Evolutionary conservation across 2,797 vertebrate genomes (phyloP).

Genomic region (Stomatorhinus walkeri): DNA sequence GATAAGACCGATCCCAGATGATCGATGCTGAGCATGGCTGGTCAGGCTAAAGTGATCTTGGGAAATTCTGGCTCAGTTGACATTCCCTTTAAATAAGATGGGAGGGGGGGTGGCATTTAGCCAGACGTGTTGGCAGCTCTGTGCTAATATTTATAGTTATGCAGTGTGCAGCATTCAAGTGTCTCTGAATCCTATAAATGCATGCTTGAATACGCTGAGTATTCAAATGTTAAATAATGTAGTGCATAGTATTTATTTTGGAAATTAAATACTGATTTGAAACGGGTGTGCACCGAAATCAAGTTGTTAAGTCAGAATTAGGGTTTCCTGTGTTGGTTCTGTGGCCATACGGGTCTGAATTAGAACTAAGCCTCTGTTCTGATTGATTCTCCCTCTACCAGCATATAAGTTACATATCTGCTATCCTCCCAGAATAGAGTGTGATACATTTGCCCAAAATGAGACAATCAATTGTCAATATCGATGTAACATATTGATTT

Average conservation of each 20-base stretch:
- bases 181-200: background rate
- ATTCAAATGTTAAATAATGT: background rate
- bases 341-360: background rate
- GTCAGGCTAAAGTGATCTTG: background rate
- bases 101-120: background rate
- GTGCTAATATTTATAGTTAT: slow-evolving; percentile 5
- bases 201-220: background rate
- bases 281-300: background rate
- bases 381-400: background rate
- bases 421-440: background rate
- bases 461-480: background rate
- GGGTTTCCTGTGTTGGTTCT: background rate
- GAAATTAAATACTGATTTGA: background rate
- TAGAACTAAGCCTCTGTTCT: background rate
- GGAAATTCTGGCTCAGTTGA: background rate
- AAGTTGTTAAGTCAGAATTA: background rate
- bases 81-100: background rate
- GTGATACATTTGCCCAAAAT: background rate
- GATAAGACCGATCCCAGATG: background rate
- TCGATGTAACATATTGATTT: background rate
- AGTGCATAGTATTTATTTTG: background rate
- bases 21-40: background rate
- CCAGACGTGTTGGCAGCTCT: background rate
- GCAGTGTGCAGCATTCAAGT: background rate
- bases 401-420: no score